Percentiles rank a stretch among this genome's conserved stretches.
Evolutionary conservation across 2,888 invertebrate genomes (phyloP).

Genomic region (Julus scanicus): DNA sequence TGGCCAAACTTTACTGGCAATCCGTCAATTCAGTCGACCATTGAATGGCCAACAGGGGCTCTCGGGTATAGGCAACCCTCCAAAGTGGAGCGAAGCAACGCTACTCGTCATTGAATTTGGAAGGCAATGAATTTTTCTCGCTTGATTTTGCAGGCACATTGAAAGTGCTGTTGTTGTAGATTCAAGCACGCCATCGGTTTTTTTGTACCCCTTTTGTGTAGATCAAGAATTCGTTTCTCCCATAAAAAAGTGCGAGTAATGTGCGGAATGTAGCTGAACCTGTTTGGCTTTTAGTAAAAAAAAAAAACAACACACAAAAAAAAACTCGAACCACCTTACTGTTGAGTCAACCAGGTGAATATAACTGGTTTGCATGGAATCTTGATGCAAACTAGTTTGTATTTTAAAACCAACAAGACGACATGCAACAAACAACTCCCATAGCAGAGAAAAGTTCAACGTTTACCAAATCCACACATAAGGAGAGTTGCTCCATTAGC

Average conservation of each 20-base stretch:
- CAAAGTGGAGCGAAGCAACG: not conserved
- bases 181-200: conserved; percentile 17
- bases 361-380: conserved; percentile 42
- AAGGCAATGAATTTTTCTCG: conserved; percentile 47
- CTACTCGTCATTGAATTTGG: conserved; percentile 36
- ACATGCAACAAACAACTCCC: conserved; percentile 22
- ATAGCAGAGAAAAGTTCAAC: conserved; percentile 21
- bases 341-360: conserved; percentile 24
- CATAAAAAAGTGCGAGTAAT: conserved; percentile 46
- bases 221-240: conserved; percentile 48
- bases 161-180: conserved; percentile 35
- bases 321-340: conserved; percentile 25
- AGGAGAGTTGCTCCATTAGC: conserved; percentile 12
- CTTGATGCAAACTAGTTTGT: conserved; percentile 47
- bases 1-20: not conserved
- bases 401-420: conserved; percentile 41
- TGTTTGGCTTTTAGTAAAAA: conserved; percentile 32
- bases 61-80: not conserved
- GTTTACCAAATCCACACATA: not conserved
- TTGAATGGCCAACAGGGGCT: conserved; percentile 8
- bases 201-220: conserved; percentile 51
- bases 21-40: not conserved
- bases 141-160: conserved; percentile 19
- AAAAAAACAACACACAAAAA: not conserved
- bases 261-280: conserved; percentile 47